Percentiles rank a stretch among this genome's conserved stretches.
phyloP scores from a whole-genome alignment of 2,797 vertebrate genomes.

The Enteromius argenteus region DNA sequence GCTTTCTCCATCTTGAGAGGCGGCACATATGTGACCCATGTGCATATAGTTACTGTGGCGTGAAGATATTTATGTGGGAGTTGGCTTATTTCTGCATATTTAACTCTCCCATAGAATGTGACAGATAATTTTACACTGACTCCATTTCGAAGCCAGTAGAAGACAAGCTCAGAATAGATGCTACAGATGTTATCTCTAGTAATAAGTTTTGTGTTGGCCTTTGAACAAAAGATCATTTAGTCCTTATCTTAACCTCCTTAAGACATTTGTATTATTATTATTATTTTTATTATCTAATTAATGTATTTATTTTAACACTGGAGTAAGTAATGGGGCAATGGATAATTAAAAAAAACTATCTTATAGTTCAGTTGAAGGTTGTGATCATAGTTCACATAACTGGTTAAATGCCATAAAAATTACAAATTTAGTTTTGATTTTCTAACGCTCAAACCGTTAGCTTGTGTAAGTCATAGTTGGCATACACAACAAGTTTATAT shows the following conservation, averaged over 20 bases:
- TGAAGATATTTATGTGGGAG: background rate
- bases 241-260: background rate
- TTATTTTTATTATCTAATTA: no score
- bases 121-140: background rate
- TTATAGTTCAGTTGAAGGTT: background rate
- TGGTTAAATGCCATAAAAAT: background rate
- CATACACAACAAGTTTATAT: background rate
- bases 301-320: no score
- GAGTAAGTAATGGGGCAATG: no score
- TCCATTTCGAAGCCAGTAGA: background rate
- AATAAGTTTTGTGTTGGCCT: background rate
- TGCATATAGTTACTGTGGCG: constrained; percentile 31
- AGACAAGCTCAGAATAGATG: background rate
- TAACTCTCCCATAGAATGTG: background rate
- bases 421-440: background rate
- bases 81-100: background rate
- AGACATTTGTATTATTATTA: background rate
- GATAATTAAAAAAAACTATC: background rate
- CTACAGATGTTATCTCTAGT: background rate
- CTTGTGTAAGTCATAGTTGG: background rate
- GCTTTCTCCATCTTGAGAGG: background rate
- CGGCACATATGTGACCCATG: constrained; percentile 25
- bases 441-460: background rate
- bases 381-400: background rate
- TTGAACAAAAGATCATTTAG: background rate